Percentiles rank a stretch among this genome's conserved stretches.
Conservation (phyloP, 2,797 vertebrate genomes). For the Tenualosa thibaudeaui region DNA sequence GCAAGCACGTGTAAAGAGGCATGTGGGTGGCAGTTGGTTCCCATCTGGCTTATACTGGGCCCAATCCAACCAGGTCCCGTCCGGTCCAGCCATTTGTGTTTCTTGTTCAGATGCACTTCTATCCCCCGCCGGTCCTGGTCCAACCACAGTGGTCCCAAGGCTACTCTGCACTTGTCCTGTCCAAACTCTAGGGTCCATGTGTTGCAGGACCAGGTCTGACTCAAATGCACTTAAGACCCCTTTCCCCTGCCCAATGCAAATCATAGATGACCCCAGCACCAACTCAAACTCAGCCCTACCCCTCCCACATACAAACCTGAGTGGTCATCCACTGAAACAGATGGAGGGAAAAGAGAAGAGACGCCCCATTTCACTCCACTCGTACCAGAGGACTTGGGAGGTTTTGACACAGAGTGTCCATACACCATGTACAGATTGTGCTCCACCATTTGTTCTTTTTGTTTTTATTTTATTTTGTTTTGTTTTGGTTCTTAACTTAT, state of each 20-base stretch:
- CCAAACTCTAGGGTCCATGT: neutral
- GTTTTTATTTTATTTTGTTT: neutral
- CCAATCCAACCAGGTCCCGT: constrained; percentile 29
- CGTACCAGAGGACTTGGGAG: neutral
- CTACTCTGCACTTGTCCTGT: constrained; percentile 12
- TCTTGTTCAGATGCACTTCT: constrained; percentile 45
- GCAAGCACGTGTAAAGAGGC: neutral
- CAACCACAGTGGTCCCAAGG: constrained; percentile 17
- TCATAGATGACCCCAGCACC: neutral
- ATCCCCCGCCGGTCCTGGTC: neutral
- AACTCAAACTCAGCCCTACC: neutral
- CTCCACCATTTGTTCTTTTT: constrained; percentile 47
- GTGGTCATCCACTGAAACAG: neutral
- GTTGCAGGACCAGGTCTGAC: constrained; percentile 4
- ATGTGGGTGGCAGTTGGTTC: neutral
- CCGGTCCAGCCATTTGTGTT: constrained; percentile 14
- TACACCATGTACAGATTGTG: constrained; percentile 80
- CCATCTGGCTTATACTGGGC: constrained; percentile 10
- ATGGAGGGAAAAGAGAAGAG: constrained; percentile 12
- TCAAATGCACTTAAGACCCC: constrained; percentile 48
- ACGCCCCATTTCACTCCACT: neutral
- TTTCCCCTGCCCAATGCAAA: neutral
- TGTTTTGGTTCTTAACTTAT: constrained; percentile 96
- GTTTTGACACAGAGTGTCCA: constrained; percentile 71
- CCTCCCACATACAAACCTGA: neutral